Conservation (phyloP, 1,140 invertebrate species). For the Neodiprion pinetum region DNA sequence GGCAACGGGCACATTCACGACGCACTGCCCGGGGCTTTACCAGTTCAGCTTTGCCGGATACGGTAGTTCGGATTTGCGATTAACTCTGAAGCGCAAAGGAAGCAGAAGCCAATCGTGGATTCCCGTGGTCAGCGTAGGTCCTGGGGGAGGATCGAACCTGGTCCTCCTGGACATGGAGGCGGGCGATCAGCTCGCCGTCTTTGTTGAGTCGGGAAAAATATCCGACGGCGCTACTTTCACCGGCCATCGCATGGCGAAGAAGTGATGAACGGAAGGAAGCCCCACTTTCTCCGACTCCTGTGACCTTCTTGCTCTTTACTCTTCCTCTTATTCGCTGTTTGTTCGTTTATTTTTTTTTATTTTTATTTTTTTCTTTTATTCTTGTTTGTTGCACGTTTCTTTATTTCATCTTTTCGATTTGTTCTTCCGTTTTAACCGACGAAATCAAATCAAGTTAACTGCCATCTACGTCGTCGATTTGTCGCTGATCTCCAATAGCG, state of each 20-base stretch:
- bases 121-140: slow-evolving; percentile 44
- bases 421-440: not conserved
- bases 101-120: slow-evolving; percentile 53
- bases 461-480: too few species aligned
- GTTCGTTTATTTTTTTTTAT: slow-evolving; percentile 16
- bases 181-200: slow-evolving; percentile 57
- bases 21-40: slow-evolving; percentile 63
- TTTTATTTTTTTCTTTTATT: slow-evolving; percentile 15
- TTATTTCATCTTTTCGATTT: not conserved
- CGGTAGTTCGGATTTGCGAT: slow-evolving; percentile 46
- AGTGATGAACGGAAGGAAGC: slow-evolving; percentile 33
- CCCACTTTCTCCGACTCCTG: slow-evolving; percentile 19
- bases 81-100: slow-evolving; percentile 54
- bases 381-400: slow-evolving; percentile 17
- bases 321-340: not conserved
- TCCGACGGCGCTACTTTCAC: slow-evolving; percentile 53
- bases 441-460: too few species aligned
- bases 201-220: slow-evolving; percentile 51
- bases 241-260: slow-evolving; percentile 58
- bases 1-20: slow-evolving; percentile 61
- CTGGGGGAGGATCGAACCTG: slow-evolving; percentile 55
- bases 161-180: slow-evolving; percentile 52
- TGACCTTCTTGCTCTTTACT: slow-evolving; percentile 19
- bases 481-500: too few species aligned
- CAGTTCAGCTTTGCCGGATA: slow-evolving; percentile 62